A percentile compares a stretch with the other conserved stretches of the same genome.
Evolutionary conservation across 2,113 vertebrate species (phyloP).

Genomic region (Osmerus mordax): DNA sequence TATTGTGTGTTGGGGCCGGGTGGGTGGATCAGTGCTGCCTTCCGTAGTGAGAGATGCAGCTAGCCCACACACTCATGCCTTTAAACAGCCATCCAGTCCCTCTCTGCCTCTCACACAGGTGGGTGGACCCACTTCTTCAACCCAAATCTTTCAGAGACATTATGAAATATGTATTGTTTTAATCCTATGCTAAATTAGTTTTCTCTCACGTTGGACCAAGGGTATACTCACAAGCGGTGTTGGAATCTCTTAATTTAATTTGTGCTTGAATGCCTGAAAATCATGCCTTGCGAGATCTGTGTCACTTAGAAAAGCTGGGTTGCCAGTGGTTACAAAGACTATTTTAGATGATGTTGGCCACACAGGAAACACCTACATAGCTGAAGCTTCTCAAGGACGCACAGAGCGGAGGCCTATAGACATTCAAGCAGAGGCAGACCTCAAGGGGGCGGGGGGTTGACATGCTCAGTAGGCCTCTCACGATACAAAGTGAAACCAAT

Average conservation of each 20-base stretch:
- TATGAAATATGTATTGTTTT: conserved; percentile 65
- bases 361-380: conserved; percentile 66
- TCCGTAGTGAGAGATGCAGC: conserved; percentile 42
- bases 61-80: conserved; percentile 79
- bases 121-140: conserved; percentile 80
- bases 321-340: conserved; percentile 65
- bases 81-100: conserved; percentile 61
- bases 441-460: no score
- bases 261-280: conserved; percentile 28
- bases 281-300: conserved; percentile 27
- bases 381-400: conserved; percentile 2
- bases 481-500: no score
- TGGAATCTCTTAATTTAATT: conserved; percentile 10
- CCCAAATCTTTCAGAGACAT: conserved; percentile 72
- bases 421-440: no score
- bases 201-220: conserved; percentile 26
- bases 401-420: not conserved
- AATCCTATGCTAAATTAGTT: not conserved
- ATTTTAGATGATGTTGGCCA: conserved; percentile 58
- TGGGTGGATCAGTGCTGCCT: conserved; percentile 75
- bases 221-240: not conserved
- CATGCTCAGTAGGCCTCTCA: no score
- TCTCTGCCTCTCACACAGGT: conserved; percentile 66
- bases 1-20: conserved; percentile 67
- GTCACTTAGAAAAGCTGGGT: conserved; percentile 45